Conservation (phyloP, 2,113 vertebrate genomes). For the Charina bottae region DNA sequence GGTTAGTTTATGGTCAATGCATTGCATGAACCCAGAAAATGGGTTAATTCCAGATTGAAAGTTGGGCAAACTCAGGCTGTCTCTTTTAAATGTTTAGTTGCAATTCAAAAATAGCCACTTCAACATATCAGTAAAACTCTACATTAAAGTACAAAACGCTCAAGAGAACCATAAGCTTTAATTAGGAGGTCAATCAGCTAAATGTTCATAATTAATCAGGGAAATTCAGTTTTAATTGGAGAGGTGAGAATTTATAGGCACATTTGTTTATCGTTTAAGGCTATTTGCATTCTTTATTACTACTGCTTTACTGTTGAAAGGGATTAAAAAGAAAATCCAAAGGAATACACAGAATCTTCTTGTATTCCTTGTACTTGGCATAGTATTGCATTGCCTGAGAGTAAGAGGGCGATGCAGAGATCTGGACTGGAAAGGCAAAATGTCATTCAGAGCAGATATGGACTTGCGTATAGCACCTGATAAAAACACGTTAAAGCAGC, state of each 20-base stretch:
- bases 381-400: not conserved
- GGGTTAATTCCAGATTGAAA: not conserved
- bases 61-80: not conserved
- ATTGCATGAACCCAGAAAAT: not conserved
- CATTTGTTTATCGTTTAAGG: not conserved
- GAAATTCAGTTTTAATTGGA: constrained; percentile 7
- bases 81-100: not conserved
- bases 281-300: not conserved
- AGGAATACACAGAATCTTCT: not conserved
- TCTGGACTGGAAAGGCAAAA: no score
- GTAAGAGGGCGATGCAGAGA: not conserved
- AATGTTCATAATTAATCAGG: constrained; percentile 7
- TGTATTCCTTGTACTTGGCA: not conserved
- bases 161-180: not conserved
- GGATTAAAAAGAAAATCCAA: not conserved
- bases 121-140: not conserved
- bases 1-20: not conserved
- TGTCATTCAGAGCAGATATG: no score
- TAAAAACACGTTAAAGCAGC: not conserved
- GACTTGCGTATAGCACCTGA: not conserved
- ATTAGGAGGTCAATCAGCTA: not conserved
- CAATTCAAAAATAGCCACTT: not conserved
- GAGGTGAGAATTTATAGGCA: not conserved
- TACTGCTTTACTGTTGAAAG: not conserved
- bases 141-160: not conserved